phyloP scores from a whole-genome alignment of 2,888 invertebrate species.

The Pseudanteris insignis region DNA sequence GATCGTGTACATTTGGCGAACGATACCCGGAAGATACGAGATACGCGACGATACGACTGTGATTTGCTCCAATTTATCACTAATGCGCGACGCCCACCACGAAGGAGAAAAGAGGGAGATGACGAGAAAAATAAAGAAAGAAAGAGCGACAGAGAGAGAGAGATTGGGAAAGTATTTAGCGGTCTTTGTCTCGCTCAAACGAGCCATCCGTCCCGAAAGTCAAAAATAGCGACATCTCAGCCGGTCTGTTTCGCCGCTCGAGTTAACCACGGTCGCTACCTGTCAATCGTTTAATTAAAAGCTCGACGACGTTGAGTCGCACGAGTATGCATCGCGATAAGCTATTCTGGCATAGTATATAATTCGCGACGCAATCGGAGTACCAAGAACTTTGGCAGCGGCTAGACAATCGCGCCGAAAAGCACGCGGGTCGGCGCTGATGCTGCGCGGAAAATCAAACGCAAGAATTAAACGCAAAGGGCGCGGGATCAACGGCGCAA shows the following conservation, averaged over 20 bases:
- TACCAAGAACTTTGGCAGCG: slow-evolving; percentile 13
- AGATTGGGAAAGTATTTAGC: slow-evolving; percentile 41
- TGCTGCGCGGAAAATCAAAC: slow-evolving; percentile 39
- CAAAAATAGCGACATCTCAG: slow-evolving; percentile 52
- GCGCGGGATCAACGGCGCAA: slow-evolving; percentile 27
- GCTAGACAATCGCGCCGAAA: slow-evolving; percentile 33
- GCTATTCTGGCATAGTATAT: slow-evolving; percentile 35
- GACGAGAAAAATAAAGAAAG: slow-evolving; percentile 21
- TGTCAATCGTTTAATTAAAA: slow-evolving; percentile 58
- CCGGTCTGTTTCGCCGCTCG: slow-evolving; percentile 38
- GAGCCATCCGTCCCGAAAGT: slow-evolving; percentile 49
- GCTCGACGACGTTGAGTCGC: slow-evolving; percentile 41
- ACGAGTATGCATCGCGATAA: slow-evolving; percentile 41
- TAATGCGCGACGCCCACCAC: slow-evolving; percentile 56
- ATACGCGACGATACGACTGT: slow-evolving; percentile 55
- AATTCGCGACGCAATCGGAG: slow-evolving; percentile 11
- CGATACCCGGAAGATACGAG: slow-evolving; percentile 60
- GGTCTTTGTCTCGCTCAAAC: slow-evolving; percentile 39
- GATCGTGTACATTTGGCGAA: slow-evolving; percentile 60
- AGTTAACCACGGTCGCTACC: slow-evolving; percentile 46
- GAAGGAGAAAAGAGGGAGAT: slow-evolving; percentile 35
- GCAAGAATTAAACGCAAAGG: slow-evolving; percentile 37
- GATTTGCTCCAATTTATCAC: slow-evolving; percentile 63
- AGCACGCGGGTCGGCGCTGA: slow-evolving; percentile 29
- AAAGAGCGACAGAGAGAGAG: slow-evolving; percentile 4